Percentiles rank a stretch among this genome's conserved stretches.
These are phyloP conservation scores for Nipponia nippon DNA, from an alignment of 2,113 vertebrate species.

Conservation along the genomic window DNA sequence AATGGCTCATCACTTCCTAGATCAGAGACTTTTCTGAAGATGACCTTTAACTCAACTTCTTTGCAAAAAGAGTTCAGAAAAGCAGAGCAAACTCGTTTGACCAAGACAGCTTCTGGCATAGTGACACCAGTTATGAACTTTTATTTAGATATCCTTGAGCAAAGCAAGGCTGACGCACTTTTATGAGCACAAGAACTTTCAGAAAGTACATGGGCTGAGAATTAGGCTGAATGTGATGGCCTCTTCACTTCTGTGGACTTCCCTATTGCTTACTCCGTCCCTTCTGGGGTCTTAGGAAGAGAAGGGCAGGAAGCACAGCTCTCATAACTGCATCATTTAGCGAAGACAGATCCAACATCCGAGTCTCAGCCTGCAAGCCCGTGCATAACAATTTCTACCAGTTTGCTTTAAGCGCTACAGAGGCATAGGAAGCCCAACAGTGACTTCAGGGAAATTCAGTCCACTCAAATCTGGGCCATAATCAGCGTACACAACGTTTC, in stretches of 20 bases:
- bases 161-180: background rate
- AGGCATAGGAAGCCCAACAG: background rate
- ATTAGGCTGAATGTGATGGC: background rate
- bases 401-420: background rate
- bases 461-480: background rate
- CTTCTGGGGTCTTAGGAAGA: background rate
- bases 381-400: background rate
- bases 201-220: background rate
- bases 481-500: background rate
- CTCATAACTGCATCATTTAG: background rate
- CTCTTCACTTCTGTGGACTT: background rate
- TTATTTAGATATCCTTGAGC: background rate
- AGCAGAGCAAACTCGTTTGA: background rate
- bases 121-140: background rate
- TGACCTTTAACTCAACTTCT: background rate
- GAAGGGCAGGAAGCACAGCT: background rate
- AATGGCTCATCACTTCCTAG: background rate
- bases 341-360: background rate
- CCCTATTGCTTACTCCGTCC: background rate
- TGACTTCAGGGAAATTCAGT: background rate
- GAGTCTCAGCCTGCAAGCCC: background rate
- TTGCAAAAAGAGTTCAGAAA: background rate
- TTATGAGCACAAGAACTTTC: background rate
- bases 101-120: background rate
- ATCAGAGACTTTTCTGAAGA: background rate